Evolutionary conservation across 2,797 vertebrate species (phyloP).

Genomic region (Premnoplex brunnescens): DNA sequence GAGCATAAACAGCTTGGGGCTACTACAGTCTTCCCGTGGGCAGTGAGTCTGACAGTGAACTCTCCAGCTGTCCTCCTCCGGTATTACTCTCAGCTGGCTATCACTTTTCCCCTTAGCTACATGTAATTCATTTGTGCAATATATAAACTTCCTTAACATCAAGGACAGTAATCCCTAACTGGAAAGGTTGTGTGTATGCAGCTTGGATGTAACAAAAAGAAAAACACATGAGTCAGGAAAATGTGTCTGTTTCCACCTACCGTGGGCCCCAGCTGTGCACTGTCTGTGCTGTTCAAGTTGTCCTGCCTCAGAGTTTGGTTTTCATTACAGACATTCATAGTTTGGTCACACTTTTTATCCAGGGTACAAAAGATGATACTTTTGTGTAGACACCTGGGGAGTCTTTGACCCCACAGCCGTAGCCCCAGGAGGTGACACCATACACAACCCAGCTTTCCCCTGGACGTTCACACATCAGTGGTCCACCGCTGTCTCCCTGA

Average conservation of each 20-base stretch:
- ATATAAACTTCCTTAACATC: neutral
- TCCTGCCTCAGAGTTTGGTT: neutral
- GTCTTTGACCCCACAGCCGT: conserved; percentile 89
- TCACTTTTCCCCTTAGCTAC: neutral
- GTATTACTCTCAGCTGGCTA: neutral
- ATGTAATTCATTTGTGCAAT: neutral
- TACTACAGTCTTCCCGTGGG: neutral
- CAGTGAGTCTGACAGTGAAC: neutral
- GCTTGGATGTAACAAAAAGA: neutral
- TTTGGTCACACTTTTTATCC: conserved; percentile 89
- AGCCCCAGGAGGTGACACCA: conserved; percentile 97
- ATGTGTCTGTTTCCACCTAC: neutral
- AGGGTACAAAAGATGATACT: conserved; percentile 90
- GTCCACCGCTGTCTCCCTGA: conserved; percentile 95
- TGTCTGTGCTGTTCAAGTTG: neutral
- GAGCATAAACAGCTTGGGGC: neutral
- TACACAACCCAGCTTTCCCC: conserved; percentile 91
- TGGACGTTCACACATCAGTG: conserved; percentile 88
- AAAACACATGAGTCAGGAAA: neutral
- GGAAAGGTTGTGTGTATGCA: neutral
- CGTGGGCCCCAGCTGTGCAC: neutral
- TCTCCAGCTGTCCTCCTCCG: neutral
- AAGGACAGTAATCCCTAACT: neutral
- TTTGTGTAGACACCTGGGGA: conserved; percentile 96
- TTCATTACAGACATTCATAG: conserved; percentile 40